Base-by-base conservation (phyloP, 2,797 vertebrate genomes). In the Chrysocyon brachyurus region DNA sequence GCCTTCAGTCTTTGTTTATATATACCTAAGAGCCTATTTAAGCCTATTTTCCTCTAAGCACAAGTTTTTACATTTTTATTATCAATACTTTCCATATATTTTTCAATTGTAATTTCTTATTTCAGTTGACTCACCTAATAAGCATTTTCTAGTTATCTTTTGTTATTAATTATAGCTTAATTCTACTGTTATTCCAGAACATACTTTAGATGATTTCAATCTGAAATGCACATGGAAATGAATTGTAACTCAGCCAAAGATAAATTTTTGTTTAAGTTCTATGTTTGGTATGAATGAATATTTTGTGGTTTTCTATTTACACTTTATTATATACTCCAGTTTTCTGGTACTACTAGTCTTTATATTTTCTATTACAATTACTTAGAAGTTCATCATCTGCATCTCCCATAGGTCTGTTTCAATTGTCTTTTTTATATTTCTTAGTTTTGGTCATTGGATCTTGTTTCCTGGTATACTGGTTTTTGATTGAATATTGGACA, bases 31-130 rank as follows among this genome's bases (percentile, higher is more conserved):
- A 77, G 54, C 9, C 26, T 89, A 79, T 36, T 72, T 83, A 87
- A 87, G 46, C 24, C 17, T 90, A 70, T 94, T 97, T 61, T 97
- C 66, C 52, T 75, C 46, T 91, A 89, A 85, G 40, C 6, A 85
- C 3, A 91, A 91, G n/a, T 91, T 87, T 90, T 73, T 82, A 78
- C 52, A 28, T 86, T 94, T 89, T 90, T 46, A 94, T 87, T 89
- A 87, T 59, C 49, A 83, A 49, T 94, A 90, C 68, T 90, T 90
- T 90, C 33, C 46, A 94, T 83, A 49, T 85, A 70, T 40, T 59
- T 96, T 94, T 90, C 36, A 26, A 78, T 24, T 72, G 24, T 68
- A 57, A 87, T 87, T 94, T 93, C 17, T 36, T 83, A n/a, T 90
- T 86, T n/a, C 33, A 63, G 78, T 68, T 52, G 12, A 87, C 24